A percentile compares a stretch with the other conserved stretches of the same genome.
Evolutionary conservation across 1,140 invertebrate species (phyloP).

Genomic region (Scaptodrosophila lebanonensis): DNA sequence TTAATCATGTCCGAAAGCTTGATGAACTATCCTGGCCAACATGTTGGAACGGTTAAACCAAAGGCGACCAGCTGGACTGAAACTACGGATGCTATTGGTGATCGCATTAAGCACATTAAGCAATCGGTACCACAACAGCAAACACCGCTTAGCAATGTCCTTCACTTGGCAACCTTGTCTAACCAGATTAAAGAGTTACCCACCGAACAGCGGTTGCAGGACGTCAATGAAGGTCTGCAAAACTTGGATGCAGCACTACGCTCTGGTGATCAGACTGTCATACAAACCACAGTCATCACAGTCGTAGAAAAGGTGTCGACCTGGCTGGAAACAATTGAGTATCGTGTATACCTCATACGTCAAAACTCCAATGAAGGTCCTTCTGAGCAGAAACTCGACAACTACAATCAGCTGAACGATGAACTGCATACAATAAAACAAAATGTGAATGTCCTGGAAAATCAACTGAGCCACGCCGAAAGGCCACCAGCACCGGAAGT

Average conservation of each 20-base stretch:
- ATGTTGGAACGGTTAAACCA: slow-evolving; percentile 5
- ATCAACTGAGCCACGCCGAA: slow-evolving; percentile 77
- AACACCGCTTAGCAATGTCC: slow-evolving; percentile 76
- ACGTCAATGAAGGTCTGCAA: slow-evolving; percentile 80
- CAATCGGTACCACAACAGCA: slow-evolving; percentile 51
- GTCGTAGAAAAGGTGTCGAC: slow-evolving; percentile 87
- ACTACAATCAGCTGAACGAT: slow-evolving; percentile 76
- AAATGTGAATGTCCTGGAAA: slow-evolving; percentile 77
- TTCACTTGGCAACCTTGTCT: slow-evolving; percentile 81
- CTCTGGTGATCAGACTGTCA: slow-evolving; percentile 80
- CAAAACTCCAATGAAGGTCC: slow-evolving; percentile 80
- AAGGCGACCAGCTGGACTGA: slow-evolving; percentile 32
- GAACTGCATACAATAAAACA: slow-evolving; percentile 76
- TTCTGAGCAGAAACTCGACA: slow-evolving; percentile 79
- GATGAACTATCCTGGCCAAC: slow-evolving; percentile 58
- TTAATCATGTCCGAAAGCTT: slow-evolving; percentile 59
- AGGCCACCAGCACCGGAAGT: slow-evolving; percentile 78
- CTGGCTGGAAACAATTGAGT: slow-evolving; percentile 90
- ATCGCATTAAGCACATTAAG: slow-evolving; percentile 59
- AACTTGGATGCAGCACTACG: slow-evolving; percentile 82
- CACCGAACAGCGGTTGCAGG: slow-evolving; percentile 78
- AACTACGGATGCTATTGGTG: slow-evolving; percentile 60
- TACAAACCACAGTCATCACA: slow-evolving; percentile 84
- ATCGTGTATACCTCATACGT: slow-evolving; percentile 83
- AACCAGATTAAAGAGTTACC: slow-evolving; percentile 79